A percentile compares a stretch with the other conserved stretches of the same genome.
phyloP scores from a whole-genome alignment of 37 sponge, comb jelly and placozoan genomes.

The Spongia lamella region DNA sequence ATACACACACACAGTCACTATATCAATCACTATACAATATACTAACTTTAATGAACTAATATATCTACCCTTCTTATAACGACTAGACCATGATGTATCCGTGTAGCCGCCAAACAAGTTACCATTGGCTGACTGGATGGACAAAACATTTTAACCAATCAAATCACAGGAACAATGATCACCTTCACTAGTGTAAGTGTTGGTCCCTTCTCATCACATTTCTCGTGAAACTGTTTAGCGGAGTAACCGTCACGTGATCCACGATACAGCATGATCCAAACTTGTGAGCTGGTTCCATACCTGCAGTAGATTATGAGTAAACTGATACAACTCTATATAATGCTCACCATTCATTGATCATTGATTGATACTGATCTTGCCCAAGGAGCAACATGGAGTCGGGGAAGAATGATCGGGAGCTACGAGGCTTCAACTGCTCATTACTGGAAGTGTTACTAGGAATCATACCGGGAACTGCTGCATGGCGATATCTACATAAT shows the following conservation, averaged over 20 bases:
- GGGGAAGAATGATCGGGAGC: conserved; percentile 22
- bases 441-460: neutral
- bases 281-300: conserved; percentile 45
- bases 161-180: neutral
- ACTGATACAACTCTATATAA: neutral
- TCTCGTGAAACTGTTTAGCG: conserved; percentile 61
- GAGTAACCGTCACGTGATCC: conserved; percentile 74
- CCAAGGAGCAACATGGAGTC: conserved; percentile 35
- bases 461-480: conserved; percentile 11
- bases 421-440: conserved; percentile 12
- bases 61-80: conserved; percentile 65
- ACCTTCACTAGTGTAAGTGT: conserved; percentile 66
- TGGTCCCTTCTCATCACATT: conserved; percentile 68
- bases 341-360: conserved; percentile 51
- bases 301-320: conserved; percentile 13
- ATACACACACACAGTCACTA: conserved; percentile 2
- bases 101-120: conserved; percentile 81
- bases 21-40: neutral
- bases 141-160: neutral
- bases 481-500: conserved; percentile 22
- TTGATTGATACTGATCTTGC: conserved; percentile 30
- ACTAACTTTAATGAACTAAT: conserved; percentile 55
- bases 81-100: conserved; percentile 76
- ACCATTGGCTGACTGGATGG: conserved; percentile 47
- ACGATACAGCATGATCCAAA: conserved; percentile 71